Evolutionary conservation across 2,797 vertebrate genomes (phyloP).

Genomic region (Apogon talboti): DNA sequence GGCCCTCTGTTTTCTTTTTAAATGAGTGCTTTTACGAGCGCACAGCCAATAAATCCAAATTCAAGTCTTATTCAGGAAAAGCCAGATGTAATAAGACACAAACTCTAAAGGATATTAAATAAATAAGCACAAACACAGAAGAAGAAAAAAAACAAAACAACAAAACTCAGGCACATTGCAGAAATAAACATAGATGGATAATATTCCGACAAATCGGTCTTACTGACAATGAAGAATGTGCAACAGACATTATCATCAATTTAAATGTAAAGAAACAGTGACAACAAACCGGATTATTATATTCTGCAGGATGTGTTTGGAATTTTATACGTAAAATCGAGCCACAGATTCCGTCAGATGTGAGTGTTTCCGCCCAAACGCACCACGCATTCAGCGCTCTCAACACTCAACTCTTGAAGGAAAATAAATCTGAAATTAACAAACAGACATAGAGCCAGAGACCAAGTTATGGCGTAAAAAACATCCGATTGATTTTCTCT

Average conservation of each 20-base stretch:
- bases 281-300: too few species aligned
- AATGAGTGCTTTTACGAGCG: constrained; percentile 12
- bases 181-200: constrained; percentile 31
- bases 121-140: constrained; percentile 35
- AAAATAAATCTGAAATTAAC: constrained; percentile 1
- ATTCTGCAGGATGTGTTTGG: too few species aligned
- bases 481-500: not conserved
- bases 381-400: constrained; percentile 19
- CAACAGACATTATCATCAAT: constrained; percentile 12
- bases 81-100: constrained; percentile 32
- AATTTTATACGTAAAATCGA: too few species aligned
- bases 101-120: constrained; percentile 35
- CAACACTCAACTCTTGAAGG: not conserved
- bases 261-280: constrained; percentile 1
- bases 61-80: constrained; percentile 54
- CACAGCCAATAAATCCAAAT: constrained; percentile 35
- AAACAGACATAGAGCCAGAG: constrained; percentile 28
- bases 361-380: too few species aligned
- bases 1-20: constrained; percentile 13
- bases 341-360: too few species aligned
- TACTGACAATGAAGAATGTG: constrained; percentile 10
- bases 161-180: constrained; percentile 43
- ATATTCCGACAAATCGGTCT: constrained; percentile 33
- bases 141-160: not conserved
- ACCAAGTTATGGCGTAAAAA: not conserved